phyloP scores from a whole-genome alignment of 2,888 invertebrate species.

The Omphaloscelis lunosa region DNA sequence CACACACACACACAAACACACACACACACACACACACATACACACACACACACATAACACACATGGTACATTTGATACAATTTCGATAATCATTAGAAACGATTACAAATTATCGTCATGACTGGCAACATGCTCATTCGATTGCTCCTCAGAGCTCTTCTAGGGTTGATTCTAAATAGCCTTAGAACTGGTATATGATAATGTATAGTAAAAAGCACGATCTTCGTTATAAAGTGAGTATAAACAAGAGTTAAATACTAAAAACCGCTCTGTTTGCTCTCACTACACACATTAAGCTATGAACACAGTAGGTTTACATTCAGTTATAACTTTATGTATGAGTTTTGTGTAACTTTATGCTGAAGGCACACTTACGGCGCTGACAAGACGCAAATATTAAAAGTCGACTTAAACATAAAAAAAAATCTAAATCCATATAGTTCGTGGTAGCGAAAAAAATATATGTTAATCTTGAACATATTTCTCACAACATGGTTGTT shows the following conservation, averaged over 20 bases:
- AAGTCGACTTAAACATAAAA: too few relatives aligned
- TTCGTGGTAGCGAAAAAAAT: too few relatives aligned
- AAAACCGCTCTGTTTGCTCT: conserved; percentile 43
- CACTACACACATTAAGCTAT: conserved; percentile 36
- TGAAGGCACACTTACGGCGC: too few relatives aligned
- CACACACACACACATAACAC: too few relatives aligned
- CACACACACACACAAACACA: too few relatives aligned
- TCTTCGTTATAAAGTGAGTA: conserved; percentile 23
- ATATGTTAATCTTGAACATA: too few relatives aligned
- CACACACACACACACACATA: too few relatives aligned
- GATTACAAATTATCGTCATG: background rate
- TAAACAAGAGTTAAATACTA: conserved; percentile 35
- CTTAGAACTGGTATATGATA: background rate
- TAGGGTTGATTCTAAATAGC: background rate
- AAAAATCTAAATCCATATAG: too few relatives aligned
- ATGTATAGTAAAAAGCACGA: background rate
- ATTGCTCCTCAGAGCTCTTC: background rate
- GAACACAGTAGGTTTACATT: conserved; percentile 17
- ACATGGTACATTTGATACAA: too few relatives aligned
- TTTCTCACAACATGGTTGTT: too few relatives aligned
- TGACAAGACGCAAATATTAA: too few relatives aligned
- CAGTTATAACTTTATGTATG: background rate
- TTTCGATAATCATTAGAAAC: background rate
- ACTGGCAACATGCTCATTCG: background rate
- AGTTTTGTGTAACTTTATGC: too few relatives aligned